A percentile compares a stretch with the other conserved stretches of the same genome.
These are phyloP conservation scores for Calliopum simillimum DNA, from an alignment of 2,888 invertebrate species.

Conservation along the genomic window DNA sequence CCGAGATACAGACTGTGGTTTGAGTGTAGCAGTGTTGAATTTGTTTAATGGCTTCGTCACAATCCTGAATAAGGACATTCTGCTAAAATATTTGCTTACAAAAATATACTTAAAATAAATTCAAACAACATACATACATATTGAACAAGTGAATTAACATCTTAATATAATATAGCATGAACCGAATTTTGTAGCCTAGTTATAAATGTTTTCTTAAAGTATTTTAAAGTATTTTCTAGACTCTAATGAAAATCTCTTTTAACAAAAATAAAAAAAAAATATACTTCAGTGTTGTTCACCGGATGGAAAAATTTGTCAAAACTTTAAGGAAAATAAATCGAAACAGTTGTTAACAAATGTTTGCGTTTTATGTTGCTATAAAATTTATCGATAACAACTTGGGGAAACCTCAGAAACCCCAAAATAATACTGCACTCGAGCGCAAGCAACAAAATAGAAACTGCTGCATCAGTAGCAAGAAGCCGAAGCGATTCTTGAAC, in stretches of 20 bases:
- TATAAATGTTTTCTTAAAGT: no score
- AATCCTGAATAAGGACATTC: no score
- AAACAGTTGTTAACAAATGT: slow-evolving; percentile 4
- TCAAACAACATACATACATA: no score
- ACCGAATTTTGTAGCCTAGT: no score
- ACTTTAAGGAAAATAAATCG: neutral
- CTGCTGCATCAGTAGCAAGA: slow-evolving; percentile 2
- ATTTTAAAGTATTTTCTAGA: no score
- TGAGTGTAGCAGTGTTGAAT: no score
- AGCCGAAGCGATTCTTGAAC: slow-evolving; percentile 19
- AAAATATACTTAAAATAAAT: no score
- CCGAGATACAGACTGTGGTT: no score
- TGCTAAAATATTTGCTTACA: no score
- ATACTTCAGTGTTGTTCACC: neutral
- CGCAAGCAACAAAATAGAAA: neutral
- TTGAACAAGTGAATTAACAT: no score
- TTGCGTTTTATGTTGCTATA: neutral
- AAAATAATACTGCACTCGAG: slow-evolving; percentile 9
- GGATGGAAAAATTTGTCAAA: neutral
- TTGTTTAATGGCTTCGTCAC: no score
- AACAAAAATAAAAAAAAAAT: neutral
- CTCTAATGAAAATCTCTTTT: neutral
- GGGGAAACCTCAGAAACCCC: neutral
- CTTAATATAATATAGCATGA: no score
- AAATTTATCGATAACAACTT: slow-evolving; percentile 7